Percentiles rank a stretch among this genome's conserved stretches.
These are phyloP conservation scores for Hydrocynus forskahlii DNA, from an alignment of 2,797 vertebrate genomes.

Conservation along the genomic window DNA sequence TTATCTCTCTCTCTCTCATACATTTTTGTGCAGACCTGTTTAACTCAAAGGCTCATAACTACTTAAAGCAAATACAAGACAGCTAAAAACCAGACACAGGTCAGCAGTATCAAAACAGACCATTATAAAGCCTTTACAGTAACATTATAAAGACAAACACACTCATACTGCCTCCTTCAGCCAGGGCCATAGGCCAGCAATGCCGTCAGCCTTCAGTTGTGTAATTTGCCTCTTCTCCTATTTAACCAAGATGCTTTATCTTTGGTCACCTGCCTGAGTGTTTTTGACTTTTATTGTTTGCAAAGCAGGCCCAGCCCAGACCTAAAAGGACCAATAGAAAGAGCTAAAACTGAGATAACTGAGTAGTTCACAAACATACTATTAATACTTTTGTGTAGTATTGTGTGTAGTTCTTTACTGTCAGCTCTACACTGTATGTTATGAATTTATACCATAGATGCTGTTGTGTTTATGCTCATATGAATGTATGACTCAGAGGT, in stretches of 20 bases:
- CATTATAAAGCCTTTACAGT: too few relatives aligned
- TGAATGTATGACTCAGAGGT: too few relatives aligned
- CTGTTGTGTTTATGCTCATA: too few relatives aligned
- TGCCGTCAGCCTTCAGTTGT: not conserved
- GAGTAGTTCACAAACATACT: too few relatives aligned
- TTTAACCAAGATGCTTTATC: not conserved
- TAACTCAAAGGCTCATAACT: not conserved
- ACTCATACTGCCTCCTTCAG: not conserved
- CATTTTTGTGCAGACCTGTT: not conserved
- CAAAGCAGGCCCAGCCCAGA: not conserved
- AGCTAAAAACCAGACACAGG: not conserved
- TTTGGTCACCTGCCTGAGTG: not conserved
- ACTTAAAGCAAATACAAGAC: not conserved
- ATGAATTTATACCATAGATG: too few relatives aligned
- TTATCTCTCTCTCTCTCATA: not conserved
- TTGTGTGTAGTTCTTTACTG: too few relatives aligned
- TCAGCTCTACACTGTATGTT: too few relatives aligned
- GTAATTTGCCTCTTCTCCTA: not conserved
- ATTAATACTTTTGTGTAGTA: too few relatives aligned
- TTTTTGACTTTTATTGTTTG: not conserved
- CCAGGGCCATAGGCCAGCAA: not conserved
- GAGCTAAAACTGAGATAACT: too few relatives aligned
- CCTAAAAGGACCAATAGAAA: not conserved
- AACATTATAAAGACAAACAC: not conserved
- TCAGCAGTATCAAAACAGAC: too few relatives aligned